Conservation (phyloP, 2,113 vertebrate species). For the Ornithorhynchus anatinus region DNA sequence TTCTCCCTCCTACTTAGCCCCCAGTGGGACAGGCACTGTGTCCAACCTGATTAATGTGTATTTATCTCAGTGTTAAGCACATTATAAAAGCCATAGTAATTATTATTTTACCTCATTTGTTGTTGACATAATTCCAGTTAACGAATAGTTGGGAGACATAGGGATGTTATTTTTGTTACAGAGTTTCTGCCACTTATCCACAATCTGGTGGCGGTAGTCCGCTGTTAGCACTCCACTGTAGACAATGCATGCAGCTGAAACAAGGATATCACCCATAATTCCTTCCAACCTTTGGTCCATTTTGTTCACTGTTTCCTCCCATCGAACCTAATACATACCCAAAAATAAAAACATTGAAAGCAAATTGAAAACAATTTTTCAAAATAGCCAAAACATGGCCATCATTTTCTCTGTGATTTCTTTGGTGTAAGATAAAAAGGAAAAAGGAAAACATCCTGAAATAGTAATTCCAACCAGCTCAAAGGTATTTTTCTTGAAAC, state of each 20-base stretch:
- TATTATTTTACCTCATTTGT: constrained; percentile 27
- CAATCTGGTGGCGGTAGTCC: constrained; percentile 14
- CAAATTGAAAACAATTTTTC: too few relatives aligned
- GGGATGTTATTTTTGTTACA: constrained; percentile 19
- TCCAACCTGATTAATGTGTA: too few relatives aligned
- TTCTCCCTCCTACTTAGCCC: too few relatives aligned
- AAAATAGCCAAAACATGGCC: neutral
- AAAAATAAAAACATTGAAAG: constrained; percentile 1
- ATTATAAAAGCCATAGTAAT: too few relatives aligned
- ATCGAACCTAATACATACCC: constrained; percentile 50
- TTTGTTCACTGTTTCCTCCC: constrained; percentile 52
- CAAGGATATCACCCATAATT: constrained; percentile 35
- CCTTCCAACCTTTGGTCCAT: constrained; percentile 24
- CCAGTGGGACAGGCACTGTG: too few relatives aligned
- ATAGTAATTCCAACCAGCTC: too few relatives aligned
- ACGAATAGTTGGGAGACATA: constrained; percentile 34
- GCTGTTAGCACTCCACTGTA: constrained; percentile 49
- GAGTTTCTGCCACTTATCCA: constrained; percentile 4
- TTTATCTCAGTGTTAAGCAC: too few relatives aligned
- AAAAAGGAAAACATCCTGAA: neutral
- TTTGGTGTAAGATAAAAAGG: neutral
- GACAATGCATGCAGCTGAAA: constrained; percentile 37
- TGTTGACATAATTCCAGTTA: constrained; percentile 40
- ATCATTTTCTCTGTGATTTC: neutral
- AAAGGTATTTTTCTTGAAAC: too few relatives aligned